Evolutionary conservation across 2,113 vertebrate species (phyloP), one percentile per base, ranked within the genome.

Genomic region (Campylomormyrus numenius): DNA sequence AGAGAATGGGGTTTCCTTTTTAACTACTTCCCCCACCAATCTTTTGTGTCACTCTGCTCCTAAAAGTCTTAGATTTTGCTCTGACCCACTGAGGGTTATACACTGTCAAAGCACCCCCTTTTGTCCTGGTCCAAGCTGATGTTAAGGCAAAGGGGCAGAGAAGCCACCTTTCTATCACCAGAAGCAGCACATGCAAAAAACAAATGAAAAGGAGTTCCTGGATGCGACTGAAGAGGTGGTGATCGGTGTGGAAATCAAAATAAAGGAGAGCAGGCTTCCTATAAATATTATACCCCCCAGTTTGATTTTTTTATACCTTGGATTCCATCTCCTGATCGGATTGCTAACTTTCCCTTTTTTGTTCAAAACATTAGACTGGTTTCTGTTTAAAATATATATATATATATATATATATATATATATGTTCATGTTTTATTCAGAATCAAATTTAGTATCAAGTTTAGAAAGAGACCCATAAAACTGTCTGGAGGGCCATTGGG

Each of bases 1-100:
- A 96, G 94, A 96, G 96, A 96, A 96, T 97, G 95, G 94, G 93
- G 95, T 94, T 96, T 98, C 96, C 95, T 96, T 96, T 97, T 97
- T 97, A 96, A 96, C 95, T 95, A 95, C 96, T 96, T 95, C 90
- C 94, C 95, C 96, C 96, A 95, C 95, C 95, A 96, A 95, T 92
- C 96, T 93, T 97, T 97, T 98, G 96, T 98, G 94, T 45, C 88
- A 88, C 66, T 88, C 42, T 91, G 94, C 94, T 96, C 93, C 95
- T 96, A 96, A 96, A 95, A 96, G 95, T 94, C 95, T 66, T 95
- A 95, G 96, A 93, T 96, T 96, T 96, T 94, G 94, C 96, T 96
- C 95, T 95, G 95, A 94, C 94, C 91, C 94, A 94, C 94, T 42
- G 70, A 96, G 94, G 94, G 96, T 94, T 96, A 96, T 96, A 92